Base-by-base conservation (phyloP, 2,888 invertebrate species). In the Mythimna impura region DNA sequence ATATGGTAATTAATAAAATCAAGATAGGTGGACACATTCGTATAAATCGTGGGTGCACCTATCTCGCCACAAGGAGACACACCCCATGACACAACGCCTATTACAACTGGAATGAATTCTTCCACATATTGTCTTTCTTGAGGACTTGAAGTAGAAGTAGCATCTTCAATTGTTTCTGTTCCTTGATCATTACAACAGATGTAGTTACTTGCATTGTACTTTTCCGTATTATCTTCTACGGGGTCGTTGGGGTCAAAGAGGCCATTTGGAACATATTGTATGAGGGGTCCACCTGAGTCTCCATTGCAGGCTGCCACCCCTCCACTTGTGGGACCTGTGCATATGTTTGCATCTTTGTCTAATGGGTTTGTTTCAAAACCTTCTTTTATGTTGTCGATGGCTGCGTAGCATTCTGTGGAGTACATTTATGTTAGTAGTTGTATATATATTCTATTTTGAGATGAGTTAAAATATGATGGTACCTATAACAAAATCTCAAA, bases 81-180 rank as follows among this genome's bases (percentile, higher is more conserved):
- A 1, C 97, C 96, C 97, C 97, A 97, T 1, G 97, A 97, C 0
- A 97, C 96, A 3, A 97, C 88, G 43, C 97, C 97, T n/a, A 96
- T 83, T 52, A 96, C 83, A 7, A 93, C 88, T 20, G 93, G 92
- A 55, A 84, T 76, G 17, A 82, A 80, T n/a, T 84, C 76, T 47
- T 84, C 80, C 17, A 69, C 69, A 34, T 80, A 77, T 9, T 82
- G 78, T 66, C 80, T 81, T 43, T 62, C 81, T 62, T 67, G 66
- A 58, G 73, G 25, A 66, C 61, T 68, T 43, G 22, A n/a, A 8
- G 14, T 20, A 6, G 30, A 17, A 6, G 34, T 36, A 3, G 12
- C 25, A 3, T 73, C 57, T 61, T 65, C 63, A 8, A 12, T 47
- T n/a, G 20, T 22, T 73, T 77, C 52, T 12, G 74, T 71, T 22